Conservation (phyloP, 2,888 invertebrate genomes). For the Agriopis aurantiaria region DNA sequence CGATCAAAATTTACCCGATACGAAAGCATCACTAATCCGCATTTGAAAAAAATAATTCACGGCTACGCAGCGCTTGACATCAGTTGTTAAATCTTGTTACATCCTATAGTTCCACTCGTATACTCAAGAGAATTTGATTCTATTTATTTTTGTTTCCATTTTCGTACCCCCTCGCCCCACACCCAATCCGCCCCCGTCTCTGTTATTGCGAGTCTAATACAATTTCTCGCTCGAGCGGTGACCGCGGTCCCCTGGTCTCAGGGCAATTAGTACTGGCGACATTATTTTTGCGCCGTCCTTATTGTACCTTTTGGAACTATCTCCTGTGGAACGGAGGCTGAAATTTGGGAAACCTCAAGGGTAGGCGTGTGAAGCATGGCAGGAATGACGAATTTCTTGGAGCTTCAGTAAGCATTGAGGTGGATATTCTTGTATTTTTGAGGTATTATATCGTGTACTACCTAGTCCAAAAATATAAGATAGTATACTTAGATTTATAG, state of each 20-base stretch:
- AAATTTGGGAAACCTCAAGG: conserved; percentile 56
- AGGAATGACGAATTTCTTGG: conserved; percentile 18
- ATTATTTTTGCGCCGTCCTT: conserved; percentile 78
- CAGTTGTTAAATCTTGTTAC: conserved; percentile 4
- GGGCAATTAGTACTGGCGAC: conserved; percentile 78
- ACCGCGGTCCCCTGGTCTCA: conserved; percentile 77
- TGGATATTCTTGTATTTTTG: neutral
- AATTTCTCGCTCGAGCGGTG: conserved; percentile 79
- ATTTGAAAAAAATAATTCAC: too few relatives aligned
- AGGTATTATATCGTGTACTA: neutral
- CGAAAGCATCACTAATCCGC: too few relatives aligned
- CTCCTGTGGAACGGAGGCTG: conserved; percentile 63
- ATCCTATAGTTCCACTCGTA: neutral
- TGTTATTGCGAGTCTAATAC: conserved; percentile 75
- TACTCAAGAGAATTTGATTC: neutral
- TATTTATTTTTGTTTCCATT: conserved; percentile 9
- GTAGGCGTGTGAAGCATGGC: conserved; percentile 35
- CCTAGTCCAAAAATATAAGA: neutral
- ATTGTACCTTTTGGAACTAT: conserved; percentile 65
- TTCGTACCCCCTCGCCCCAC: conserved; percentile 1
- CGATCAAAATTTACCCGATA: too few relatives aligned
- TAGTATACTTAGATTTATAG: too few relatives aligned
- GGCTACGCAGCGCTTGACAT: neutral
- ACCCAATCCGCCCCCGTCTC: conserved; percentile 35
- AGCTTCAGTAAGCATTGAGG: neutral